Base-by-base conservation (phyloP, 2,113 vertebrate species). In the Porphyrio hochstetteri region DNA sequence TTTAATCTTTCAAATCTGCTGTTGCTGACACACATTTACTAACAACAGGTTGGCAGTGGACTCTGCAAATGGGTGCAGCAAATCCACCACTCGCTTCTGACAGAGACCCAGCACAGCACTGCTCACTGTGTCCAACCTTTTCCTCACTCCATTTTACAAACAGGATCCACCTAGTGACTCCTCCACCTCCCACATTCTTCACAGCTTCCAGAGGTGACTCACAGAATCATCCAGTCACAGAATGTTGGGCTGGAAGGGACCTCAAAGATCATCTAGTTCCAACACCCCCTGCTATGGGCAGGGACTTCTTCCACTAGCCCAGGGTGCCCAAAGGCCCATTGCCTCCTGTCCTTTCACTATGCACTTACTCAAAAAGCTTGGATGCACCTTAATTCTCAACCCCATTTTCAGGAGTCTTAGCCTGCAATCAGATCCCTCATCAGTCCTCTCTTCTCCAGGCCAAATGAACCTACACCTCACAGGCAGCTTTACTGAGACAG, bases 1-100 rank as follows among this genome's bases (percentile, higher is more conserved):
- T 82, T 88, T 92, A 87, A 79, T 85, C 70, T 87, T 82, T 76
- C 55, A 79, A 79, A 79, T 72, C 57, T 90, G 57, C 84, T 92
- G 48, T 48, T 82, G 84, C 81, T 89, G 74, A 61, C 46, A 46
- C 72, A 46, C 2, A 0, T 70, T 80, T 85, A n/a, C 50, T 50
- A 82, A n/a, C 61, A 94, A 64, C 75, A 83, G 68, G 57, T 40
- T 93, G 85, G 53, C 90, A 95, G 71, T 56, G 61, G 69, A 72
- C n/a, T 70, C 36, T 95, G 68, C 70, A 46, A 52, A 68, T 0
- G 14, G 56, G 25, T 5, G 6, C 68, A 59, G 24, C 59, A 48
- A 68, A 60, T 55, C 77, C 72, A 38, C 46, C 2, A 1, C 38
- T 70, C 27, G 23, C 55, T 83, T 64, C 88, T 86, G 83, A 77